Evolutionary conservation across 2,888 invertebrate species (phyloP), one percentile per base, ranked within the genome.

Genomic region (Lottia scabra): DNA sequence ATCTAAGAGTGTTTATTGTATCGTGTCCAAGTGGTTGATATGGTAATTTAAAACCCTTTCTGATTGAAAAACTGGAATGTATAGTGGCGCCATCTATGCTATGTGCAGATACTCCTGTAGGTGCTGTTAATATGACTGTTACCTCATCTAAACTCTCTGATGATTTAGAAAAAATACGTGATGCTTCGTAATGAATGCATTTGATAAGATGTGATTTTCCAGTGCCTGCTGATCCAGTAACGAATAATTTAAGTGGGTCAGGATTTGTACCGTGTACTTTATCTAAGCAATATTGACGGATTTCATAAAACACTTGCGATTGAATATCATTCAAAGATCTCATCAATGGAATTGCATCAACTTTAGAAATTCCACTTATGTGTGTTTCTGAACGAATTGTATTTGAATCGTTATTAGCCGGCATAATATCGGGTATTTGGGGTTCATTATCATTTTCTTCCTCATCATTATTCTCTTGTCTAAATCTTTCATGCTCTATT

Each of bases 151-250:
- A 56, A 23, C 15, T 71, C 23, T 23, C 44, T 23, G 2, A 30
- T n/a, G n/a, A 64, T 23, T 56, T n/a, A 5, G 63, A 8, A 16
- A 74, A 56, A 12, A 71, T 15, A 30, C 62, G 30, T 16, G n/a
- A 64, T 13, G 68, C 65, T 73, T 73, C 70, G 44, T 70, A 70
- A 70, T 73, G 13, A 10, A 73, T 27, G 23, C 65, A 46, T n/a
- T 73, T 70, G 5, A 70, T 38, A 13, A 73, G 13, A 70, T 71
- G 63, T 3, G 38, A 45, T 56, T 68, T 44, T 65, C n/a, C n/a
- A n/a, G n/a, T n/a, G n/a, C n/a, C n/a, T n/a, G n/a, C n/a, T n/a
- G n/a, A n/a, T n/a, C n/a, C 73, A 38, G 65, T 70, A 10, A 66
- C 23, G 70, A 71, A 73, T 38, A 73, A 10, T 16, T 68, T 30